Evolutionary conservation across 92 coral and sea anemone genomes (phyloP).

Genomic region (Porites lobata): DNA sequence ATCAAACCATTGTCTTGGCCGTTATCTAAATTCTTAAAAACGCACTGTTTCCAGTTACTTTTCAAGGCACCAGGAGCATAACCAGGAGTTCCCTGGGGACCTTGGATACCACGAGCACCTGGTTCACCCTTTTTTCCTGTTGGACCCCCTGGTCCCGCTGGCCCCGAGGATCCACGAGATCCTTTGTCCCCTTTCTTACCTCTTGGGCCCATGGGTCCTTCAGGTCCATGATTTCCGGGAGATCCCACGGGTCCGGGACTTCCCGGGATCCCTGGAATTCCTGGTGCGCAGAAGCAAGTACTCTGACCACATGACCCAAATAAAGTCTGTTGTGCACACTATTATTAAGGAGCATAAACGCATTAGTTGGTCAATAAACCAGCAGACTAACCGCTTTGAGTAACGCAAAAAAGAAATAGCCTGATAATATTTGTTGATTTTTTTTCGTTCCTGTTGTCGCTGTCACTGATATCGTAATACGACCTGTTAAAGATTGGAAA

Average conservation of each 20-base stretch:
- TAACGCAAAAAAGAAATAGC: no score
- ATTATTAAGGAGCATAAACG: not conserved
- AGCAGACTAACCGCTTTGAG: no score
- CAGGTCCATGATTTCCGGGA: constrained; percentile 12
- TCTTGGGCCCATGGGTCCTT: not conserved
- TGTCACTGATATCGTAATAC: no score
- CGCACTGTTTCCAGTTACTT: not conserved
- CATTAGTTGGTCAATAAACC: no score
- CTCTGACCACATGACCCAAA: not conserved
- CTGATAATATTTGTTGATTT: no score
- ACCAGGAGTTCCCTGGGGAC: not conserved
- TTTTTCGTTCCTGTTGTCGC: no score
- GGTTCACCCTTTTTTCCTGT: not conserved
- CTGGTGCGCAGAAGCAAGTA: constrained; percentile 1
- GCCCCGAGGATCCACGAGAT: not conserved
- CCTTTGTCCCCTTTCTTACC: not conserved
- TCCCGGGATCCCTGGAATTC: constrained; percentile 38
- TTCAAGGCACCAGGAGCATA: not conserved
- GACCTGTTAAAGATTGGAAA: no score
- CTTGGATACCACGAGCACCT: not conserved
- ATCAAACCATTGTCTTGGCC: not conserved
- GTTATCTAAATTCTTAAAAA: not conserved
- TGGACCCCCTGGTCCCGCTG: not conserved
- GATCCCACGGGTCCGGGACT: constrained; percentile 38
- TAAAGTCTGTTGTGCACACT: not conserved